phyloP scores from a whole-genome alignment of 2,888 invertebrate species.

The Helobdella robusta region DNA sequence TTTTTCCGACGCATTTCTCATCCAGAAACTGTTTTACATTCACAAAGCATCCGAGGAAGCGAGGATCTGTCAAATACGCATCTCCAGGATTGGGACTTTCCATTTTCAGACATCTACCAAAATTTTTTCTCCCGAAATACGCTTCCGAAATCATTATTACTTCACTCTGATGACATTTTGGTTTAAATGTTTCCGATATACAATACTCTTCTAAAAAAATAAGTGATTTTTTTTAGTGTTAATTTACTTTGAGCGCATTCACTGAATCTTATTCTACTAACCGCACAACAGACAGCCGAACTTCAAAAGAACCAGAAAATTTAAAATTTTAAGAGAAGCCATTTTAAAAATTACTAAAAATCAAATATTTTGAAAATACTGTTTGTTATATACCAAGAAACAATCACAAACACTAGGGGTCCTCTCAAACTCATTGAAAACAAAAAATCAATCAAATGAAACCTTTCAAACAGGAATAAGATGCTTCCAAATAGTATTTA shows the following conservation, averaged over 20 bases:
- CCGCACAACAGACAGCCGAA: no score
- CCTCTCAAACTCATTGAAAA: no score
- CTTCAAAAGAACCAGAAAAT: no score
- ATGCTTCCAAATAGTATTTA: conserved; percentile 4
- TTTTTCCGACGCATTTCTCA: neutral
- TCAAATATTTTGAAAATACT: no score
- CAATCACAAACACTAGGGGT: no score
- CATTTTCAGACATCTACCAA: conserved; percentile 9
- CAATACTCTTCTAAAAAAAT: conserved; percentile 17
- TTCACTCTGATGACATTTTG: conserved; percentile 7
- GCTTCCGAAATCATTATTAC: conserved; percentile 7
- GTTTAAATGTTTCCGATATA: conserved; percentile 16
- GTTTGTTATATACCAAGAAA: no score
- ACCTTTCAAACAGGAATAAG: conserved; percentile 6
- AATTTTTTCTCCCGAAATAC: conserved; percentile 1
- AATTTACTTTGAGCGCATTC: no score
- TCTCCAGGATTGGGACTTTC: neutral
- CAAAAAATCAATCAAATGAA: no score
- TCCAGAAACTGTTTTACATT: conserved; percentile 16
- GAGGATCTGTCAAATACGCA: neutral
- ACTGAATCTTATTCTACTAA: no score
- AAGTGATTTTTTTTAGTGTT: no score
- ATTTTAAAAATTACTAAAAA: no score
- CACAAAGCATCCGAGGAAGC: conserved; percentile 10
- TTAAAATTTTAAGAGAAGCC: no score